phyloP scores from a whole-genome alignment of 2,797 vertebrate species.

The Lutjanus argentimaculatus region DNA sequence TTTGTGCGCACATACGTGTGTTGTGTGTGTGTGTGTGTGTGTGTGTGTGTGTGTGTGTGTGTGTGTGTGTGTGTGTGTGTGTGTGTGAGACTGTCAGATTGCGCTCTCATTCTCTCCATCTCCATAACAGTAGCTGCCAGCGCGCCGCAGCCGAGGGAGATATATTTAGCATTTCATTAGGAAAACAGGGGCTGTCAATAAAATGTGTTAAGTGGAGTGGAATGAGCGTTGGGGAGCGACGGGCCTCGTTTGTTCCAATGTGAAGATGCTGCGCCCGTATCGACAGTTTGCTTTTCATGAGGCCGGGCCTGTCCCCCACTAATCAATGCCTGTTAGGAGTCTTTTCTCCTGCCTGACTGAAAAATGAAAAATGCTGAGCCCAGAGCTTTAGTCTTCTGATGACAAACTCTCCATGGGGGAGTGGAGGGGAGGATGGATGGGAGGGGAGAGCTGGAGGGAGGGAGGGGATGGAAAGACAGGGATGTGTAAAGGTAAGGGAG shows the following conservation, averaged over 20 bases:
- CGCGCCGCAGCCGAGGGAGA: slow-evolving; percentile 76
- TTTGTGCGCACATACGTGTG: slow-evolving; percentile 20
- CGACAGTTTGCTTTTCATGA: slow-evolving; percentile 86
- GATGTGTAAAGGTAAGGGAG: slow-evolving; percentile 76
- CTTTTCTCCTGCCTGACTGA: slow-evolving; percentile 85
- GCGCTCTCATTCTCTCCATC: slow-evolving; percentile 82
- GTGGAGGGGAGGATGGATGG: slow-evolving; percentile 36
- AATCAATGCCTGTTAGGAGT: slow-evolving; percentile 86
- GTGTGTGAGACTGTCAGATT: slow-evolving; percentile 69
- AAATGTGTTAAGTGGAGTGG: slow-evolving; percentile 87
- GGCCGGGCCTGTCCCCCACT: slow-evolving; percentile 76
- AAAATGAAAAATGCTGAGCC: slow-evolving; percentile 85
- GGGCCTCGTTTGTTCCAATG: slow-evolving; percentile 85
- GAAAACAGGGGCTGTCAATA: slow-evolving; percentile 87
- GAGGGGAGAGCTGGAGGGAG: slow-evolving; percentile 5
- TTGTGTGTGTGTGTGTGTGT: slow-evolving; percentile 28
- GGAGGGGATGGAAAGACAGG: slow-evolving; percentile 49
- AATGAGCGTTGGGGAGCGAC: slow-evolving; percentile 84
- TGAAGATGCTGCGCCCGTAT: slow-evolving; percentile 83
- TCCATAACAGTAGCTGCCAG: slow-evolving; percentile 84
- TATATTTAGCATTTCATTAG: slow-evolving; percentile 89
- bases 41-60: slow-evolving; percentile 28
- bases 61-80: slow-evolving; percentile 24
- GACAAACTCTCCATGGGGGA: slow-evolving; percentile 78
- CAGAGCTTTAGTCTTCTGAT: slow-evolving; percentile 78